Percentiles rank a stretch among this genome's conserved stretches.
These are phyloP conservation scores for Salticus scenicus DNA, from an alignment of 2,888 invertebrate species.

Conservation along the genomic window DNA sequence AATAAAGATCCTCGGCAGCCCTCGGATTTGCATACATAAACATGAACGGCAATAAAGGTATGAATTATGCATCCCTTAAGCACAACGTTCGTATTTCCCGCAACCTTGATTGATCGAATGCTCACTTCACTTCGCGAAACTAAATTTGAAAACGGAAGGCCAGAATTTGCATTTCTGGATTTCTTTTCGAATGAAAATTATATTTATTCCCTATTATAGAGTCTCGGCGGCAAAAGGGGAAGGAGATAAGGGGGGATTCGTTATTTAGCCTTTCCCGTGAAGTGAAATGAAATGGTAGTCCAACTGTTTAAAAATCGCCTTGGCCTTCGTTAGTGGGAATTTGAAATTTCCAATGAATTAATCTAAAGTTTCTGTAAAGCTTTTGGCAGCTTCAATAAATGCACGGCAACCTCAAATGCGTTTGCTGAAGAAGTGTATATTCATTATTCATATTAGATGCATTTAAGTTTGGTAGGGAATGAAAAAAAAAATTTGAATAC, in stretches of 20 bases:
- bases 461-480: slow-evolving; percentile 27
- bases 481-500: too few species aligned
- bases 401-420: slow-evolving; percentile 2
- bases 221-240: background rate
- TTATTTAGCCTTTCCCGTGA: background rate
- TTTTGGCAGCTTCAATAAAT: background rate
- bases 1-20: slow-evolving; percentile 56
- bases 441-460: slow-evolving; percentile 61
- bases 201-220: slow-evolving; percentile 50
- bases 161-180: slow-evolving; percentile 55
- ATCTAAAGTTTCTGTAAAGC: slow-evolving; percentile 20
- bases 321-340: slow-evolving; percentile 32
- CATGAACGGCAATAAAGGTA: slow-evolving; percentile 63
- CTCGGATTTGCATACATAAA: slow-evolving; percentile 66
- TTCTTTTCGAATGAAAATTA: slow-evolving; percentile 41
- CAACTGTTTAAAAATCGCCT: slow-evolving; percentile 7
- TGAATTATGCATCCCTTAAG: slow-evolving; percentile 61
- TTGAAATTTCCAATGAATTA: slow-evolving; percentile 64
- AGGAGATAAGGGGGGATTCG: background rate
- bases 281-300: background rate
- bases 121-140: slow-evolving; percentile 4
- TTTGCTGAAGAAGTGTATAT: slow-evolving; percentile 41
- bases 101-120: slow-evolving; percentile 55
- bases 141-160: slow-evolving; percentile 61
- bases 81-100: slow-evolving; percentile 32